These are phyloP conservation scores for Zeuzera pyrina DNA, from an alignment of 2,888 invertebrate species.

Conservation along the genomic window DNA sequence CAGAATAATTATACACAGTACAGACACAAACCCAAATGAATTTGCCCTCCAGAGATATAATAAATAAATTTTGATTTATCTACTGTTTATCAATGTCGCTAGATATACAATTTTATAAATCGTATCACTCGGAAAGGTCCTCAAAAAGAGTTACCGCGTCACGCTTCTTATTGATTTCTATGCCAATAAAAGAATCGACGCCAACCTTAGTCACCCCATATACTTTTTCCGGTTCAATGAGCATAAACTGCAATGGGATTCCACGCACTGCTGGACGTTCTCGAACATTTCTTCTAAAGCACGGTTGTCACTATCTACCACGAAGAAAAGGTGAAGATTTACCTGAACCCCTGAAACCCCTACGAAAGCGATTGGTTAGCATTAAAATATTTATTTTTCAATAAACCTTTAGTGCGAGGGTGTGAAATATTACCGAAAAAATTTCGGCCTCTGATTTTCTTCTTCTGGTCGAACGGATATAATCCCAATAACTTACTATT, in stretches of 20 bases:
- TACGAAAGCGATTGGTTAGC: conserved; percentile 38
- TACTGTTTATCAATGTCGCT: too few species aligned
- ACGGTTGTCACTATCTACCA: conserved; percentile 30
- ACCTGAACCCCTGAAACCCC: conserved; percentile 45
- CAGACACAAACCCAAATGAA: conserved; percentile 39
- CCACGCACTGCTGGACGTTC: conserved; percentile 51
- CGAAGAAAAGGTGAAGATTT: conserved; percentile 55
- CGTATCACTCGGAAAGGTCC: background rate
- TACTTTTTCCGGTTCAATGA: conserved; percentile 65
- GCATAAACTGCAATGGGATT: conserved; percentile 71
- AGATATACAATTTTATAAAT: too few species aligned
- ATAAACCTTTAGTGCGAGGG: conserved; percentile 31
- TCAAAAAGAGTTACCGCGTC: conserved; percentile 28
- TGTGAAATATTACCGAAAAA: conserved; percentile 23
- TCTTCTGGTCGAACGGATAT: conserved; percentile 28
- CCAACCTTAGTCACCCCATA: conserved; percentile 60
- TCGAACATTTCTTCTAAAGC: conserved; percentile 40
- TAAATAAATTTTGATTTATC: too few species aligned
- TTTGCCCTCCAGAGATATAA: conserved; percentile 36
- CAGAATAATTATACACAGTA: conserved; percentile 53
- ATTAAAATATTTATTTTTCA: conserved; percentile 53
- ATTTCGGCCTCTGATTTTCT: conserved; percentile 29
- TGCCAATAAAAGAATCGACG: conserved; percentile 64
- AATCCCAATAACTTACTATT: conserved; percentile 33
- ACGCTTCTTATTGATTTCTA: conserved; percentile 59